Evolutionary conservation across 2,888 invertebrate species (phyloP), one percentile per base, ranked within the genome.

Genomic region (Bugula neritina): DNA sequence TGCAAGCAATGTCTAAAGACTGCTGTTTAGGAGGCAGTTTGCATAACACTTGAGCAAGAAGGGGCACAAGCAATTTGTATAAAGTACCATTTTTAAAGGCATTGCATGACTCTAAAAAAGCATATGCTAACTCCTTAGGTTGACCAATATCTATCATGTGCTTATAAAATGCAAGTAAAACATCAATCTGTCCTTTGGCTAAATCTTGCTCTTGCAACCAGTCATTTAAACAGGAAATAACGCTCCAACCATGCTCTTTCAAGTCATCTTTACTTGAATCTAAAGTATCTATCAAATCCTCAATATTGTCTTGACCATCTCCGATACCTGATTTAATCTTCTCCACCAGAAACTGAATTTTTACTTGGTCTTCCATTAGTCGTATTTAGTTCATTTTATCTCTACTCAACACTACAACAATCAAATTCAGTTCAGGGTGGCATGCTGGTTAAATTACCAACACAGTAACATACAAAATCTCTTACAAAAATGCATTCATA

Each of bases 61-160:
- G n/a, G 3, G 63, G 63, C 63, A 63, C 27, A 13, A 34, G 27
- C 3, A 2, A 13, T 13, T 27, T 10, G 31, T 25, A 27, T n/a
- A 63, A 13, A 3, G 17, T 5, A 5, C 25, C 10, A 34, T 34
- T 63, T 31, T 31, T 27, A 31, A 63, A 63, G 1, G 63, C 63
- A 25, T 63, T 27, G 27, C 63, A 63, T 25, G 63, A 63, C 31
- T 63, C 63, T 3, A 63, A 31, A 31, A 25, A 63, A 10, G 63
- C 63, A 31, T 63, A 63, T 13, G 27, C 63, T 10, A 63, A 27
- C n/a, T 63, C 63, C 63, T 63, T 63, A 3, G 63, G 63, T 3
- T 63, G 27, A 13, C 63, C 31, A 31, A 13, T 17, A 43, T 43
- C 43, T 43, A 43, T 17, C 43, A 43, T 43, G 43, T 43, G 43